These are phyloP conservation scores for Leucosticte australis DNA, from an alignment of 2,113 vertebrate species.

Conservation along the genomic window DNA sequence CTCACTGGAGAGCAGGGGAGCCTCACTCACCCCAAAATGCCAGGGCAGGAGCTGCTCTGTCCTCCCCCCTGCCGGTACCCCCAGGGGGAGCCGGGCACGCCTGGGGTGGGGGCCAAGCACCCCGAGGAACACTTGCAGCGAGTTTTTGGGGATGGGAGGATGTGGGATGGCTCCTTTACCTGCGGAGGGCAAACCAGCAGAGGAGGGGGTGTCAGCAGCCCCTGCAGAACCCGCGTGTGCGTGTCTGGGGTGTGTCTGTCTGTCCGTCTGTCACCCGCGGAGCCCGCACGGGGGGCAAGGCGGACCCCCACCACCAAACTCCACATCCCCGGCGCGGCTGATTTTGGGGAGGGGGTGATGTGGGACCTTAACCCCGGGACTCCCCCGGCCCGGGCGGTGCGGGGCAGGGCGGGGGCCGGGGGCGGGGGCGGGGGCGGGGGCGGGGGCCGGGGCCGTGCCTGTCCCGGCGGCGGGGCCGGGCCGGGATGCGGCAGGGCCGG, in stretches of 20 bases:
- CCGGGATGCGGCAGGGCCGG: neutral
- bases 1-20: fast-evolving
- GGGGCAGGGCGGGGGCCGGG: neutral
- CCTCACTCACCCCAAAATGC: neutral
- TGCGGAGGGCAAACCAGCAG: fast-evolving
- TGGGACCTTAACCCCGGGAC: no score
- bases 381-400: neutral
- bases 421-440: no score
- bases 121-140: fast-evolving
- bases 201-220: neutral
- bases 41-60: fast-evolving
- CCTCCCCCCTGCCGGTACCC: fast-evolving
- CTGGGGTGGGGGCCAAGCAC: neutral
- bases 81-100: neutral
- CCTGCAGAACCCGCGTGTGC: neutral
- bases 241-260: neutral
- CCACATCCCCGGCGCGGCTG: neutral
- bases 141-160: neutral
- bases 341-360: neutral
- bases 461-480: no score
- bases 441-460: no score
- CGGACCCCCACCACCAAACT: fast-evolving
- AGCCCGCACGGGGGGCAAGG: fast-evolving
- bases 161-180: neutral
- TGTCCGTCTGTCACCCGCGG: neutral